Evolutionary conservation across 2,113 vertebrate species (phyloP), one percentile per base, ranked within the genome.

Genomic region (Ciconia boyciana): DNA sequence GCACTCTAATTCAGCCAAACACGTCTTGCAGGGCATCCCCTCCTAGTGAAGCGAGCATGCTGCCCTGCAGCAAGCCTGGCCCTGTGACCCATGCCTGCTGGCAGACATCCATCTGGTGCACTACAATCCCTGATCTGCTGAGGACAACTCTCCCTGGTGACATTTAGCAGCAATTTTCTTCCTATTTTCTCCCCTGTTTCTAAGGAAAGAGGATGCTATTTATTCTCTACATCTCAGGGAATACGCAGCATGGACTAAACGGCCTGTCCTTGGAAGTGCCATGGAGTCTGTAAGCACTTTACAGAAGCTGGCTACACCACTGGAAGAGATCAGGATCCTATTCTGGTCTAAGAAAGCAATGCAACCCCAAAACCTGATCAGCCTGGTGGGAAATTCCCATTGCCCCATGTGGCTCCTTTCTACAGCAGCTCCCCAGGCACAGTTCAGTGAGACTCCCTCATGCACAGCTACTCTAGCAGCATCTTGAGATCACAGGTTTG

Each of bases 1-100:
- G 62, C 34, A 41, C 49, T 70, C 31, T 10, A 15, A n/a, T 39
- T 49, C 39, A 55, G 72, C 66, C 68, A 71, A 76, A 48, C 14
- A 8, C 21, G 52, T n/a, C 68, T 43, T 31, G 31, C 62, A 49
- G 55, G 44, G 29, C 80, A 60, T 43, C 36, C 44, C 65, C n/a
- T 58, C n/a, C 52, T 25, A 0, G 5, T 3, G 14, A 66, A 44
- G 28, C 1, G 1, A 68, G 54, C 49, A 3, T 5, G 20, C 54
- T 69, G 72, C 66, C 72, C 71, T 13, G 55, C 34, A 71, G 64
- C 58, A 17, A 41, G 51, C 46, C 44, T 34, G 69, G 39, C 55
- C 49, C 76, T 14, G 13, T 31, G 52, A 51, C 60, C 87, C 52
- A 17, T 1, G 16, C 22, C 43, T 48, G 69, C 57, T 76, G 86